phyloP scores from a whole-genome alignment of 1,140 invertebrate species.

The Eriosoma lanigerum region DNA sequence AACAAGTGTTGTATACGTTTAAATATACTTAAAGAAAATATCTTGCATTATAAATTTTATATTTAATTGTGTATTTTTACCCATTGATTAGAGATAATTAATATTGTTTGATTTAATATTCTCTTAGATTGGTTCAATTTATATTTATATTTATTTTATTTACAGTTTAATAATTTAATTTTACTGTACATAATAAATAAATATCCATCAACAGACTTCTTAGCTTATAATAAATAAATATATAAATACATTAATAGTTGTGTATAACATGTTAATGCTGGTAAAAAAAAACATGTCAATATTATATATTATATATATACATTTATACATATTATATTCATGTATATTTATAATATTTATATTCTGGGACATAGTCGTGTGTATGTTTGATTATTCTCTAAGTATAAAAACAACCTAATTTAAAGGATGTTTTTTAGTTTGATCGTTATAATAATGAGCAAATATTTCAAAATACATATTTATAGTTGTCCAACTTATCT shows the following conservation, averaged over 20 bases:
- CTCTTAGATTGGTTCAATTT: not conserved
- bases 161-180: constrained; percentile 17
- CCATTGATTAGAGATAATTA: too few species aligned
- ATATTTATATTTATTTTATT: not conserved
- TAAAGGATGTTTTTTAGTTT: constrained; percentile 9
- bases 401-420: constrained; percentile 35
- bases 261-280: constrained; percentile 18
- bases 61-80: too few species aligned
- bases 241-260: constrained; percentile 9
- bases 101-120: not conserved
- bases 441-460: constrained; percentile 15
- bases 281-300: constrained; percentile 29
- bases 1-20: too few species aligned
- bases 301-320: not conserved
- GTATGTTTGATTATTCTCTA: constrained; percentile 38
- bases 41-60: too few species aligned
- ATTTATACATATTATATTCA: not conserved
- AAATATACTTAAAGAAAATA: too few species aligned
- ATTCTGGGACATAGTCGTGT: not conserved
- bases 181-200: constrained; percentile 17
- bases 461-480: constrained; percentile 20
- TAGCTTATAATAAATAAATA: constrained; percentile 22
- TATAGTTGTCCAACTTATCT: constrained; percentile 2
- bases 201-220: constrained; percentile 20
- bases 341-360: not conserved